Evolutionary conservation across 1,140 invertebrate genomes (phyloP), one percentile per base, ranked within the genome.

Genomic region (Spodoptera litura): DNA sequence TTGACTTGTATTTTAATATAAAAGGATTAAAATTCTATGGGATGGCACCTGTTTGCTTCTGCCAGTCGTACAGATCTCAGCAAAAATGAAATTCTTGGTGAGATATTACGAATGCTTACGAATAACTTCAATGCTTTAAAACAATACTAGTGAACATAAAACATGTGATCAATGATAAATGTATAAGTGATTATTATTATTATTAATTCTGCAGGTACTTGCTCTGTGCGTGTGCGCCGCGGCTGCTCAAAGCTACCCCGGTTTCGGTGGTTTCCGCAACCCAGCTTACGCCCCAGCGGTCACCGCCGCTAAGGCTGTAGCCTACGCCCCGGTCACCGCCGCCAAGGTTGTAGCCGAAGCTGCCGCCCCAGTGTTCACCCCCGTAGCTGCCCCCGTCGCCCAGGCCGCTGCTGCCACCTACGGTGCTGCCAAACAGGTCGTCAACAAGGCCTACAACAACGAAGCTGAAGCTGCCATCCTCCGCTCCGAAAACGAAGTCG

Each of bases 71-170:
- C 78, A 82, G 72, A 80, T 83, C 83, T 80, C 78, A 78, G 20
- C 44, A 51, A 84, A 83, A 74, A 86, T 86, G 85, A 86, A 84
- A 83, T 86, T 83, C 78, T 82, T 84, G 79, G 85, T 86, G 53
- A 84, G 85, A 74, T 38, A 68, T 66, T 25, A 9, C 10, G 20
- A 27, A 59, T 59, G 5, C 8, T 20, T 59, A 59, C 25, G 4
- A 27, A 62, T 49, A 49, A 20, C 35, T 20, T 20, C 13, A 38
- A 44, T 62, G 38, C 3, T 44, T 49, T 0, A 9, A 44, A 44
- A 44, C 9, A 44, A 44, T 10, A 44, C 1, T 5, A 44, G 38
- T 44, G 6, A 44, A 44, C 0, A 44, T 44, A 10, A 44, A 44
- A 44, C 4, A 44, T 44, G 5, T 44, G 1, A 6, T 8, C 38